These are phyloP conservation scores for Heliconius charithonia DNA, from an alignment of 2,888 invertebrate genomes.

Conservation along the genomic window DNA sequence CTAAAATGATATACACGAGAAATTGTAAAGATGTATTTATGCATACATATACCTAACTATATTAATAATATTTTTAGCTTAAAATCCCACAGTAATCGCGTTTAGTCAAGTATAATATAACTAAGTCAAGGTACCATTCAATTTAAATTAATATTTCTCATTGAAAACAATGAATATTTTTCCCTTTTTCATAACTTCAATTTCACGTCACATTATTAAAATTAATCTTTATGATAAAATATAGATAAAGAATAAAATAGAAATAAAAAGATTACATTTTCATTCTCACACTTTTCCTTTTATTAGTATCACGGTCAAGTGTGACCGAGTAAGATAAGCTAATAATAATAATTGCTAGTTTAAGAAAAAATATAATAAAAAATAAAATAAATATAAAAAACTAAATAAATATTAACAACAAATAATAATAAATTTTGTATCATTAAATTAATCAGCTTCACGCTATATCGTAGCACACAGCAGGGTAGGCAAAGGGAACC, in stretches of 20 bases:
- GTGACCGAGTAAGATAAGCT: not conserved
- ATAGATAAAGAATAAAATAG: not conserved
- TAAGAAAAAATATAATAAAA: not conserved
- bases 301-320: slow-evolving; percentile 1
- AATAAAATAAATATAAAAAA: too few species aligned
- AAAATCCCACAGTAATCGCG: not conserved
- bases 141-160: not conserved
- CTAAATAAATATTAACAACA: not conserved
- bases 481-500: too few species aligned
- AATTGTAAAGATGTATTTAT: too few species aligned
- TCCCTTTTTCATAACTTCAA: not conserved
- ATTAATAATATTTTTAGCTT: too few species aligned
- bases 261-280: not conserved
- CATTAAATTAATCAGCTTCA: too few species aligned
- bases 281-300: slow-evolving; percentile 9
- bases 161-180: not conserved
- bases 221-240: not conserved
- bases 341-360: not conserved
- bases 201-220: not conserved
- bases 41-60: too few species aligned
- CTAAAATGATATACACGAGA: too few species aligned
- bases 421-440: too few species aligned
- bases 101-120: not conserved
- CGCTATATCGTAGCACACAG: too few species aligned
- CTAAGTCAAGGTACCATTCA: not conserved